Conservation (phyloP, 2,113 vertebrate genomes). For the Chlamydotis undulata region DNA sequence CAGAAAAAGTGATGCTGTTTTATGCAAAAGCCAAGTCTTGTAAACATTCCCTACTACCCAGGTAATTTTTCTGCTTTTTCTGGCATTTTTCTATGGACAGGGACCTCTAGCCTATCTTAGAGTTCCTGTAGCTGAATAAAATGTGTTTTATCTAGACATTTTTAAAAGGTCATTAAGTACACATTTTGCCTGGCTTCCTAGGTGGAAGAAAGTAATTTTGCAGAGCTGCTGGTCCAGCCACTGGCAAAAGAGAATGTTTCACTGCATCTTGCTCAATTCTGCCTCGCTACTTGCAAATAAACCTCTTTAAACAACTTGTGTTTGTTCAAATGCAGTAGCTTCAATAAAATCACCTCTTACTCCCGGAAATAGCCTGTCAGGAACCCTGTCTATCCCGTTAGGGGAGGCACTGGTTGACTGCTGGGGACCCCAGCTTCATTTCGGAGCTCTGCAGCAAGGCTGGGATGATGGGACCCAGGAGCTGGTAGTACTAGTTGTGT, state of each 20-base stretch:
- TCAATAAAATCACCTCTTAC: neutral
- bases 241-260: neutral
- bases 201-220: neutral
- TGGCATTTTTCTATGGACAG: neutral
- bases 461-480: neutral
- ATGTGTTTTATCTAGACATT: neutral
- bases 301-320: neutral
- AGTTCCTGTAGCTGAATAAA: neutral
- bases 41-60: neutral
- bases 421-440: neutral
- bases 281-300: neutral
- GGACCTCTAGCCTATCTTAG: neutral
- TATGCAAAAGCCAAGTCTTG: neutral
- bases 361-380: neutral
- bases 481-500: rapidly evolving
- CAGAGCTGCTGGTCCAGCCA: neutral
- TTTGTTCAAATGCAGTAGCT: neutral
- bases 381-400: neutral
- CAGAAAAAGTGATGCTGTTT: neutral
- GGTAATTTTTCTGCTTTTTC: neutral
- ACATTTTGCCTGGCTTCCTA: neutral
- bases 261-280: neutral
- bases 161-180: constrained; percentile 1
- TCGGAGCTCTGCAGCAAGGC: neutral
- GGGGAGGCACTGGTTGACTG: neutral